Base-by-base conservation (phyloP, 2,888 invertebrate genomes). In the Loripinus fragilis region DNA sequence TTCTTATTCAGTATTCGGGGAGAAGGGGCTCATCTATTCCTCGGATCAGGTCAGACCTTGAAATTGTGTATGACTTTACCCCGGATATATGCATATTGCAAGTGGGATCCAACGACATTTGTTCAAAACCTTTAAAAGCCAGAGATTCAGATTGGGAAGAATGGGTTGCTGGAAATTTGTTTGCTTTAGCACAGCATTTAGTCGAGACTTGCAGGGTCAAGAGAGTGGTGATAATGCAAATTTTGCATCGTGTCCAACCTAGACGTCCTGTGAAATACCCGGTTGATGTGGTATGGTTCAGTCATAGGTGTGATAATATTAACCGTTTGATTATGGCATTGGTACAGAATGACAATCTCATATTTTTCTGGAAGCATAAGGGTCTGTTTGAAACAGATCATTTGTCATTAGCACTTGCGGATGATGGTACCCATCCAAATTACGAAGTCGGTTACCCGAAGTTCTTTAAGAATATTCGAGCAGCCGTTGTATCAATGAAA, bases 401-500 rank as follows among this genome's bases (percentile, higher is more conserved):
- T n/a, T n/a, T n/a, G n/a, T n/a, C n/a, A n/a, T n/a, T n/a, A n/a
- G n/a, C n/a, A n/a, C 55, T 55, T 25, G 55, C n/a, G n/a, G n/a
- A n/a, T 7, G 55, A 55, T 55, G 55, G 55, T 7, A 28, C 5
- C 8, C 55, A 55, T 25, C 55, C 28, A 8, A 55, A 55, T 28
- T 55, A 28, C 5, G 23, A 7, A 5, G 5, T 20, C 25, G 55
- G 55, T 23, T 55, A 55, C 28, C 55, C 55, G 25, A 55, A 55
- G 17, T 55, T 28, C 17, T 55, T 25, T 55, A 55, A 55, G 17
- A 55, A 55, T 17, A 55, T 55, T 55, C 3, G 55, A 55, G 55
- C 55, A 55, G 55, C 55, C 7, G 28, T 55, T 7, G 55, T 55
- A 20, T 23, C 55, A 25, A 55, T 55, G 55, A 55, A 55, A 55